Conservation (phyloP, 2,113 vertebrate species). For the Physeter macrocephalus region DNA sequence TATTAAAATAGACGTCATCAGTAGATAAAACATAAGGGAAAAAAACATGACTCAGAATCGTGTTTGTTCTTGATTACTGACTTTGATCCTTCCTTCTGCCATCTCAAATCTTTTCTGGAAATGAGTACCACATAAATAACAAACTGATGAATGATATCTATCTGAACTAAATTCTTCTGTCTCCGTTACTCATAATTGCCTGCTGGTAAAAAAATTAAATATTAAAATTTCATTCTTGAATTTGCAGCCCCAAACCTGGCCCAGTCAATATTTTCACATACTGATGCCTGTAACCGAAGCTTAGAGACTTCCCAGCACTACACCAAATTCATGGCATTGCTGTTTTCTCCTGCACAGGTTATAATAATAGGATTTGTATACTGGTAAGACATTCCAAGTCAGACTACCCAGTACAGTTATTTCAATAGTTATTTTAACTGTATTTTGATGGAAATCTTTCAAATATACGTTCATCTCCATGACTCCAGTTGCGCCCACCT, state of each 20-base stretch:
- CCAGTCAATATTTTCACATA: neutral
- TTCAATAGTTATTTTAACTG: neutral
- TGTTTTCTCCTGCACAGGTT: neutral
- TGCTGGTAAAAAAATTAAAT: neutral
- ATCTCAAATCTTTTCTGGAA: neutral
- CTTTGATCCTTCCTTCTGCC: neutral
- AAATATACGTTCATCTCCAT: neutral
- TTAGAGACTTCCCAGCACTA: neutral
- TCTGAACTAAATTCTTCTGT: neutral
- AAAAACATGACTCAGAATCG: neutral
- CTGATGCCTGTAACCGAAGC: neutral
- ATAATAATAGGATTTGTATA: neutral
- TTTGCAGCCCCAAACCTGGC: neutral
- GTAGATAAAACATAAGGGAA: neutral
- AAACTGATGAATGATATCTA: neutral
- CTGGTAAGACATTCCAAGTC: neutral
- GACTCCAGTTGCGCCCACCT: neutral
- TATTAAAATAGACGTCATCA: neutral
- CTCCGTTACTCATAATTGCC: neutral
- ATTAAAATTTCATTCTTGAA: conserved; percentile 1
- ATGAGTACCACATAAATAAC: neutral
- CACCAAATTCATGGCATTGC: neutral
- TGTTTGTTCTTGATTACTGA: neutral
- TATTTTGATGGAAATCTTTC: neutral
- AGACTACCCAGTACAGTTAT: neutral